These are phyloP conservation scores for Formica exsecta DNA, from an alignment of 1,140 invertebrate species.

Conservation along the genomic window DNA sequence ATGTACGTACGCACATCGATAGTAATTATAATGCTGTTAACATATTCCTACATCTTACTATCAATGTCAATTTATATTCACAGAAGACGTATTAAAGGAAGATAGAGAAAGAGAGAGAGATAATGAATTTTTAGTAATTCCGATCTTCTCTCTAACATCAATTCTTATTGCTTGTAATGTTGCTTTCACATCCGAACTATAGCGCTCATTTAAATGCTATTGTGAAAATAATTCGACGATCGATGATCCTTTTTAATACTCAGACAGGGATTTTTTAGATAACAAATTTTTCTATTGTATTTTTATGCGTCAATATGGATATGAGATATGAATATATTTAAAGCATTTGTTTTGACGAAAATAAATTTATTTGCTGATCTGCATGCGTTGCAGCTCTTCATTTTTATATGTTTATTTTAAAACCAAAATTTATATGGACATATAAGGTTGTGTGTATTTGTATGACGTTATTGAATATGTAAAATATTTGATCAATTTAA, in stretches of 20 bases:
- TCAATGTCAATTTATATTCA: slow-evolving; percentile 35
- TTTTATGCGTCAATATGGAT: slow-evolving; percentile 1
- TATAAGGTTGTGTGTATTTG: slow-evolving; percentile 30
- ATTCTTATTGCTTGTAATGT: background rate
- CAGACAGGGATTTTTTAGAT: background rate
- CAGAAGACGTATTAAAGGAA: background rate
- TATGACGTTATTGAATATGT: slow-evolving; percentile 31
- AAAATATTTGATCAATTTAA: slow-evolving; percentile 25
- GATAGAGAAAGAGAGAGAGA: background rate
- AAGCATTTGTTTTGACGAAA: background rate
- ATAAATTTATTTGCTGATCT: slow-evolving; percentile 14
- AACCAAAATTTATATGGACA: background rate
- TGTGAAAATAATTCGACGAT: slow-evolving; percentile 37
- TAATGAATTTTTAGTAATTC: slow-evolving; percentile 4
- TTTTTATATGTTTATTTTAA: slow-evolving; percentile 39
- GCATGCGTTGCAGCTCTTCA: slow-evolving; percentile 6
- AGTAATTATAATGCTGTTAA: slow-evolving; percentile 39
- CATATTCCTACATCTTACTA: background rate
- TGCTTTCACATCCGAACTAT: background rate
- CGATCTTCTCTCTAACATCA: background rate
- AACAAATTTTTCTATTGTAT: slow-evolving; percentile 24
- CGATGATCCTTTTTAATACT: slow-evolving; percentile 45
- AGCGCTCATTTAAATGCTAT: background rate
- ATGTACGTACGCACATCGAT: slow-evolving; percentile 15
- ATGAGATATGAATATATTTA: background rate